Evolutionary conservation across 2,888 invertebrate species (phyloP), one percentile per base, ranked within the genome.

Genomic region (Loripinus fragilis): DNA sequence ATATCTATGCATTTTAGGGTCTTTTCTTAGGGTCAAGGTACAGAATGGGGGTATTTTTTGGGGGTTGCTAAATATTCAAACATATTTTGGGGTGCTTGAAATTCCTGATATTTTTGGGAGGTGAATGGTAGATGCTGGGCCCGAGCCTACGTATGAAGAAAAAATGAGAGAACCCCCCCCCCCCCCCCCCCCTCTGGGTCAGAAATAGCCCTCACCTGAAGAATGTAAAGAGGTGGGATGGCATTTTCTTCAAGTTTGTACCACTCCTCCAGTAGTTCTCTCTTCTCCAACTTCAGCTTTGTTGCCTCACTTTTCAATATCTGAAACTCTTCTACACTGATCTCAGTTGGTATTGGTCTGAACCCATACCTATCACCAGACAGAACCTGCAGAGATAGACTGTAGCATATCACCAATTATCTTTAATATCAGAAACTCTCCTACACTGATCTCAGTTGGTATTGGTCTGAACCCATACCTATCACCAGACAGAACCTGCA

Each of bases 331-430:
- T 82, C 71, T 12, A 85, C 81, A 0, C 74, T 74, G 12, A 93
- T 82, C 52, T 86, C 85, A 30, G 78, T 76, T 2, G 92, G 91
- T 23, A 92, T 87, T 5, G 92, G 91, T 30, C 90, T 87, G 76
- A 89, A 91, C 0, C 93, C 93, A 85, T 93, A 93, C 20, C 92
- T 85, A 73, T 92, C 84, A 15, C 93, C 92, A 33, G 92, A 82
- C 25, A 87, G 75, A 8, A 84, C 80, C 87, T 87, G 20, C 7
- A 74, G 71, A 42, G 20, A 33, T 2, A 65, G n/a, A n/a, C n/a
- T n/a, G n/a, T n/a, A n/a, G n/a, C n/a, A n/a, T n/a, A n/a, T n/a
- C n/a, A n/a, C n/a, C n/a, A n/a, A n/a, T n/a, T n/a, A n/a, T 52
- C 20, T 74, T 38, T 10, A 92, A 60, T 12, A 79, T 48, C 35